Base-by-base conservation (phyloP, 2,888 invertebrate genomes). In the Cryptocephalus primarius region DNA sequence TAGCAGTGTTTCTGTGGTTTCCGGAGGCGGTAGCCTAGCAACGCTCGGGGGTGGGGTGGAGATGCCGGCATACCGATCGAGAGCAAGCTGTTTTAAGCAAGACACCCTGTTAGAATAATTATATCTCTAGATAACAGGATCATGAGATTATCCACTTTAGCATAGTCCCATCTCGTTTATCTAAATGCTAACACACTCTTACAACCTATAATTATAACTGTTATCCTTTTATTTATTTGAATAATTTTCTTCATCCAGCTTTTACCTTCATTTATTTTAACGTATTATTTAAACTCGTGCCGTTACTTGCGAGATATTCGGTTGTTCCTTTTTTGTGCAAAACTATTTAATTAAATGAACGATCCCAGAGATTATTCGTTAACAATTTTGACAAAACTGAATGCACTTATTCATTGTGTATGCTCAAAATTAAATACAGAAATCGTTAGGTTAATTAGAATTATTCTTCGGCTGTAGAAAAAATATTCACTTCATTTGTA, bases 21-120 rank as follows among this genome's bases (percentile, higher is more conserved):
- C 59, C 60, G 60, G 63, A 66, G 66, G 64, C 64, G 64, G 69
- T 70, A 62, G 58, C 69, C 67, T 68, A 67, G 68, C 68, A 69
- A 69, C 69, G 64, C 39, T 43, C 44, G 46, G 39, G 42, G 51
- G 53, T 53, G 55, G 54, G 58, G 57, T 54, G 59, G 61, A 60
- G 60, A 59, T 9, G 9, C 32, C 32, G 42, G 22, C 32, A 54
- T 60, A 50, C 58, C 60, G 62, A 65, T 65, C 66, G 62, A 64
- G 63, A 65, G 65, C 70, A 70, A 70, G 70, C 70, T 70, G 70
- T 69, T 70, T 69, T 67, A 68, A 68, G 65, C 68, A 69, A 70
- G 69, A 69, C 69, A 69, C 68, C 68, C 69, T 66, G 70, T 70
- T 68, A 66, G 69, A 69, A 70, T 70, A 70, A 70, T 70, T 70